These are phyloP conservation scores for Enteromius paludinosus DNA, from an alignment of 2,797 vertebrate species.

Conservation along the genomic window DNA sequence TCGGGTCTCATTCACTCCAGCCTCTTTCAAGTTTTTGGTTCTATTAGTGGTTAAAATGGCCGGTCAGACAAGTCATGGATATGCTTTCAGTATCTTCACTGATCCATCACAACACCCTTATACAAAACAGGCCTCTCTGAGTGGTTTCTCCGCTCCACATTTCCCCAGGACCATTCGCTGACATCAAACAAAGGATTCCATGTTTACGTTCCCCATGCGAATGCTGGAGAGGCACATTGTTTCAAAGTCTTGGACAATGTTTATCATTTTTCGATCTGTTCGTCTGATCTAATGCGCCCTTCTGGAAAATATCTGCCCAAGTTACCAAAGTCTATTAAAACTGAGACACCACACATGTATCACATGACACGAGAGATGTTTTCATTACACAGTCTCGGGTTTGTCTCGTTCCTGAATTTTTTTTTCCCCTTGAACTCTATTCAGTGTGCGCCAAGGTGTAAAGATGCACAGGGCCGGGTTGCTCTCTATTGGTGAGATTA, in stretches of 20 bases:
- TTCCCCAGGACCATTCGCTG: conserved; percentile 58
- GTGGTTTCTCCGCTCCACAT: conserved; percentile 67
- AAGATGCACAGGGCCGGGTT: conserved; percentile 59
- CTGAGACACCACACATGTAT: conserved; percentile 56
- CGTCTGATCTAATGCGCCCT: conserved; percentile 62
- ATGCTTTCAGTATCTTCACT: conserved; percentile 40
- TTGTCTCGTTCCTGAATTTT: conserved; percentile 47
- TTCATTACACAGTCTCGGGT: conserved; percentile 46
- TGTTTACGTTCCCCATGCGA: conserved; percentile 74
- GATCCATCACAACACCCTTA: conserved; percentile 50
- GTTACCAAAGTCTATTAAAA: conserved; percentile 55
- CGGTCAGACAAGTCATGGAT: conserved; percentile 40
- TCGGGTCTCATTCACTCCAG: conserved; percentile 11
- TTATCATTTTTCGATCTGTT: conserved; percentile 74
- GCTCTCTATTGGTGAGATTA: conserved; percentile 58
- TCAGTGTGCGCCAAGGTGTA: conserved; percentile 59
- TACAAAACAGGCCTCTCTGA: conserved; percentile 48
- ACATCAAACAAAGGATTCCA: conserved; percentile 74
- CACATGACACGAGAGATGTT: conserved; percentile 51
- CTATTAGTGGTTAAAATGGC: conserved; percentile 44
- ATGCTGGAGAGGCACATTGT: conserved; percentile 69
- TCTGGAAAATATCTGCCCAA: conserved; percentile 53
- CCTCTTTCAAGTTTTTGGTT: conserved; percentile 35
- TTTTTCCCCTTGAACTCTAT: conserved; percentile 35
- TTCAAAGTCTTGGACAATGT: conserved; percentile 70